phyloP scores from a whole-genome alignment of 2,888 invertebrate genomes.

The Polylopha cassiicola region DNA sequence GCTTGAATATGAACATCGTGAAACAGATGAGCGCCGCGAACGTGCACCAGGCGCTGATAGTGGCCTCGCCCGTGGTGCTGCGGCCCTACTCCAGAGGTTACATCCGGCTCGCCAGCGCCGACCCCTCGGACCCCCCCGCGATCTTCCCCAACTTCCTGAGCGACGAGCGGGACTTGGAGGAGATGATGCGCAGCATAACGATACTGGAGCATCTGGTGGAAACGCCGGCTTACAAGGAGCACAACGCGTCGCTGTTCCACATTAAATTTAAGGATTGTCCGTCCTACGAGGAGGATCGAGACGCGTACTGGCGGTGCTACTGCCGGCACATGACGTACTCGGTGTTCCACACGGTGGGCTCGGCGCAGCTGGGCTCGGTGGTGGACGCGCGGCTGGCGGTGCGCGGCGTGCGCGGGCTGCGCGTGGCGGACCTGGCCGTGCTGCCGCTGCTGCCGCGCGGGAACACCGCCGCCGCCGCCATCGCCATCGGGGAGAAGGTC shows the following conservation, averaged over 20 bases:
- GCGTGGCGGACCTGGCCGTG: constrained; percentile 45
- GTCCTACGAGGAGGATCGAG: constrained; percentile 12
- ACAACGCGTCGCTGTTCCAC: constrained; percentile 35
- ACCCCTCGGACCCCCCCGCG: constrained; percentile 37
- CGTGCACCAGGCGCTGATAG: constrained; percentile 33
- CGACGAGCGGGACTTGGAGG: constrained; percentile 40
- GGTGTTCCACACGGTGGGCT: constrained; percentile 48
- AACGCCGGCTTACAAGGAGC: constrained; percentile 28
- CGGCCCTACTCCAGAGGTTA: constrained; percentile 42
- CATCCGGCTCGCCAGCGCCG: constrained; percentile 39
- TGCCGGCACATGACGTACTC: constrained; percentile 46
- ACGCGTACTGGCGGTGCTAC: constrained; percentile 52
- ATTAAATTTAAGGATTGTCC: constrained; percentile 41
- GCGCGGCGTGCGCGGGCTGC: constrained; percentile 37
- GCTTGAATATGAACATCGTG: constrained; percentile 30
- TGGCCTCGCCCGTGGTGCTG: constrained; percentile 40
- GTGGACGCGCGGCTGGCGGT: constrained; percentile 45
- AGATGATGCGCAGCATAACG: constrained; percentile 37
- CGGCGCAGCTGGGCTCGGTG: constrained; percentile 43
- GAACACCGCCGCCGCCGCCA: constrained; percentile 45
- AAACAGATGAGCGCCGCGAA: constrained; percentile 38
- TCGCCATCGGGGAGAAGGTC: constrained; percentile 50
- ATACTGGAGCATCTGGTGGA: constrained; percentile 40
- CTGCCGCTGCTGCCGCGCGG: constrained; percentile 41
- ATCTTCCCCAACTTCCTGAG: constrained; percentile 47